Base-by-base conservation (phyloP, 2,797 vertebrate species). In the Lagodon rhomboides region DNA sequence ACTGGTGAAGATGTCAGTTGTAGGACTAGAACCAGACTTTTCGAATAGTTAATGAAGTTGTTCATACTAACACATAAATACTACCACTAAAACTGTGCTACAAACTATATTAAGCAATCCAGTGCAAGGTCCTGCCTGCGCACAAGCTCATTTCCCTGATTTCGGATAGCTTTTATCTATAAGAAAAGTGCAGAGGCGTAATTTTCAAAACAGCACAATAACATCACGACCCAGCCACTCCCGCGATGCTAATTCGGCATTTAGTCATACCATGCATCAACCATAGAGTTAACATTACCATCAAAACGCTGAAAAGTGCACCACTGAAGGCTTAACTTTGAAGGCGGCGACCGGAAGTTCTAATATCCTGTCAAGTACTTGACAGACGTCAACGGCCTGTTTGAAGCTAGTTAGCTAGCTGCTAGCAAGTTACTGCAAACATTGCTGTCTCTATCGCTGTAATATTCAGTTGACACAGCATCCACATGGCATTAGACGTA, bases 371-470 rank as follows among this genome's bases (percentile, higher is more conserved):
- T 0, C 9, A 7, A 0, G 1, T 0, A 0, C 56, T 79, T 92
- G 30, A 64, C 68, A 17, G 12, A 53, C 20, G 17, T 58, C 60
- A 27, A 54, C 17, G 93, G 93, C 93, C 91, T 91, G 50, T 68
- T 73, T 65, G 10, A 51, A n/a, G 84, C 79, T 91, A 84, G 44
- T 68, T 77, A 83, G 68, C 82, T 78, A 84, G 43, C 75, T 41
- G 54, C 67, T 88, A 90, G 85, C 90, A 87, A 78, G 22, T 74
- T 62, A 49, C 70, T 61, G 73, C 81, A 84, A 86, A 85, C 70
- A 78, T 67, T 65, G 30, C 18, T 38, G 7, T 68, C 23, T 73
- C 12, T 44, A 63, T 34, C 43, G 6, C 38, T 68, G 44, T n/a
- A 27, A n/a, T 27, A 49, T 5, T 47, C 12, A 46, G 18, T 27